Conservation (phyloP, 2,888 invertebrate species). For the Pheosia gnoma region DNA sequence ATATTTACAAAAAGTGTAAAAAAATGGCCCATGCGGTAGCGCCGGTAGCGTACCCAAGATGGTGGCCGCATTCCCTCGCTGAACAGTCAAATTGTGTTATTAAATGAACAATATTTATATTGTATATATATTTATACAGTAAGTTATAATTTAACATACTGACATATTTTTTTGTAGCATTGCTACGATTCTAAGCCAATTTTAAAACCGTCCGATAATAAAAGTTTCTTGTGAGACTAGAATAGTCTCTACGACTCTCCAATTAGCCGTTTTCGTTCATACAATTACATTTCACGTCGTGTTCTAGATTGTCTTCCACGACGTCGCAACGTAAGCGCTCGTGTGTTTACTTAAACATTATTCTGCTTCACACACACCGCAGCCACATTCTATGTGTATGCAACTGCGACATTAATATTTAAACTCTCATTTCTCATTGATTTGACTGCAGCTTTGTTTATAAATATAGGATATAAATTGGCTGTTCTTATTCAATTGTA, state of each 20-base stretch:
- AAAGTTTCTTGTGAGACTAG: no score
- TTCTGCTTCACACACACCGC: constrained; percentile 1
- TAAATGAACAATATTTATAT: no score
- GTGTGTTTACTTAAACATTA: constrained; percentile 1
- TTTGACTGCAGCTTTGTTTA: background rate
- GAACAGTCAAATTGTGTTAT: no score
- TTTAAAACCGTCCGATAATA: no score
- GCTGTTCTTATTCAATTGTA: background rate
- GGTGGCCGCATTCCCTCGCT: no score
- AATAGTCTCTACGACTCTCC: background rate
- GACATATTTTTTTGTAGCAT: no score
- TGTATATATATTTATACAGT: no score
- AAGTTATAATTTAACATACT: no score
- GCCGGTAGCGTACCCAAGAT: no score
- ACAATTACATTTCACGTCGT: background rate
- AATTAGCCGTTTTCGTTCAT: background rate
- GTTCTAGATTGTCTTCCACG: background rate
- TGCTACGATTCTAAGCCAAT: no score
- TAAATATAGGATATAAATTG: background rate
- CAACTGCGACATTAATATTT: constrained; percentile 3
- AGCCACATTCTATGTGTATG: background rate
- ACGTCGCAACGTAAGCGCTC: background rate
- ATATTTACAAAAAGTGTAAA: no score
- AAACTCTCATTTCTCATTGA: background rate
- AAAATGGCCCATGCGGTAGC: no score